Base-by-base conservation (phyloP, 2,113 vertebrate species). In the Reinhardtius hippoglossoides region DNA sequence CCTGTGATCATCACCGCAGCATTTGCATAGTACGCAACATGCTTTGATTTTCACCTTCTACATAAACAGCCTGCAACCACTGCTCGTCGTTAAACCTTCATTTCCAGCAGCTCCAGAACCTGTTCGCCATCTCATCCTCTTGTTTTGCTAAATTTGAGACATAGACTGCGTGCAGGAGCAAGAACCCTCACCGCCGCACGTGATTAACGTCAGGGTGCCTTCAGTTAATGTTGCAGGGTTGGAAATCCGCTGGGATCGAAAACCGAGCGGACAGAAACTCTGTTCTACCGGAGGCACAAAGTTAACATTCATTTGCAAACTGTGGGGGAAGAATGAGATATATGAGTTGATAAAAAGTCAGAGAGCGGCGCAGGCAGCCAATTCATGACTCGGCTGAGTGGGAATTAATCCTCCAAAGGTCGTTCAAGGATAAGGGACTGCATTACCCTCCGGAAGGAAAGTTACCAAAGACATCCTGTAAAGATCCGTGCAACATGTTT, bases 321-420 rank as follows among this genome's bases (percentile, higher is more conserved):
- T 31, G 60, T 64, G 78, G 8, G 46, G 58, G 78, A 87, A 81
- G 69, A 76, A 55, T 37, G 55, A 78, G 77, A 87, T 82, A 71
- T 60, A 86, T 5, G 55, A 84, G 71, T 87, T 85, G 87, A 92
- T 90, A 80, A 82, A 73, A 82, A 81, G 58, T 62, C 80, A 78
- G 71, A 71, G 77, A 52, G 70, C 63, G 73, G 69, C 76, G 40
- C 42, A 79, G 79, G 71, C 72, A 59, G 77, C 40, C 57, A 74
- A 70, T 89, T 80, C 35, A 62, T 80, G 68, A 76, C 69, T 85
- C 23, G 60, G 72, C 67, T 69, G 70, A 73, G 71, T 69, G 57
- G 79, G 61, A 81, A 81, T 72, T 65, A n/a, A 72, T 60, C 68
- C 54, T 79, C 65, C 46, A 60, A 71, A 81, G 81, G 77, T 88